phyloP scores from a whole-genome alignment of 2,113 vertebrate species.

The Emydocephalus ijimae region DNA sequence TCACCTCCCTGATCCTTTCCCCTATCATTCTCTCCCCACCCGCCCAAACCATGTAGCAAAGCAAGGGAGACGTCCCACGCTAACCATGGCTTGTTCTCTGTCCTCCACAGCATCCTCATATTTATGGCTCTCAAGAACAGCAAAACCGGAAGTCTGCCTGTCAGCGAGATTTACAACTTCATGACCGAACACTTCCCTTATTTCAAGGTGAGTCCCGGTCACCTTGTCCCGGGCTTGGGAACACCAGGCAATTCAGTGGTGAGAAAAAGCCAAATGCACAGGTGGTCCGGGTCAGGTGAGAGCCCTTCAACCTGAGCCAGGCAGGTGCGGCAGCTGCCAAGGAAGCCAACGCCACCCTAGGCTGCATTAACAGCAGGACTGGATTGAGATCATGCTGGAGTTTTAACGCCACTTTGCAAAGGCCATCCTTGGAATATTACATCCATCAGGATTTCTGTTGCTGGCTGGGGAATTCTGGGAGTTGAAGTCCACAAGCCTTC shows the following conservation, averaged over 20 bases:
- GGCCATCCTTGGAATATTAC: neutral
- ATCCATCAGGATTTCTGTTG: no score
- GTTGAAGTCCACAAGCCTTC: neutral
- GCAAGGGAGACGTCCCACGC: neutral
- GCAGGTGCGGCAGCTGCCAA: no score
- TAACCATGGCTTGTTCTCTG: neutral
- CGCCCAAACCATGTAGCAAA: neutral
- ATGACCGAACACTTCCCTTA: constrained; percentile 98
- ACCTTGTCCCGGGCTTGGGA: neutral
- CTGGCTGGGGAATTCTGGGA: no score
- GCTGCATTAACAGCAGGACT: neutral
- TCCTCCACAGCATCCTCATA: constrained; percentile 87
- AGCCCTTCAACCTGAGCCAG: neutral
- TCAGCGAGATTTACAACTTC: constrained; percentile 99
- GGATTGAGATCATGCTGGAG: no score
- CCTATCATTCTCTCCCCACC: neutral
- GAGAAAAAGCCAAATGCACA: neutral
- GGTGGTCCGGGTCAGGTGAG: neutral
- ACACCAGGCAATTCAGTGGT: rapidly evolving
- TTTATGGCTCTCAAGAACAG: constrained; percentile 98
- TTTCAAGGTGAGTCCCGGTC: constrained; percentile 86
- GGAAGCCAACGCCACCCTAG: no score
- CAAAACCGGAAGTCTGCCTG: constrained; percentile 92
- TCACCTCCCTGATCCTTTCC: no score
- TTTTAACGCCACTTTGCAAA: neutral